Evolutionary conservation across 2,888 invertebrate species (phyloP).

Genomic region (Apantesis nais): DNA sequence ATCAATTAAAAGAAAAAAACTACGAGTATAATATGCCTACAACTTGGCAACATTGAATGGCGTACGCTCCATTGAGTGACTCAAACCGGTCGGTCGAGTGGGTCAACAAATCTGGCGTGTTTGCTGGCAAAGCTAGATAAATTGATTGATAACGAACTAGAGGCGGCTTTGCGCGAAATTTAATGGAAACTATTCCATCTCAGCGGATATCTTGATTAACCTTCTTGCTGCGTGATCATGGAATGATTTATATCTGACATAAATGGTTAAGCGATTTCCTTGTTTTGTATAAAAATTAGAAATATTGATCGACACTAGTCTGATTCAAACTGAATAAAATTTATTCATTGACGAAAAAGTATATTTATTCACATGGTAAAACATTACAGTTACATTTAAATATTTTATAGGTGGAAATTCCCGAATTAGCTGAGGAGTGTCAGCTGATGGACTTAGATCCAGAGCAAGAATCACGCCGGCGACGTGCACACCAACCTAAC

Average conservation of each 20-base stretch:
- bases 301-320: not conserved
- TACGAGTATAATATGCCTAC: constrained; percentile 34
- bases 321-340: not conserved
- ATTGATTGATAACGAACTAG: constrained; percentile 79
- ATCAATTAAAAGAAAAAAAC: constrained; percentile 29
- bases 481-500: constrained; percentile 85
- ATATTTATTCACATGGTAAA: not conserved
- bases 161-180: constrained; percentile 73
- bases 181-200: constrained; percentile 74
- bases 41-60: constrained; percentile 59
- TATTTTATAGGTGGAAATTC: constrained; percentile 82
- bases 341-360: not conserved
- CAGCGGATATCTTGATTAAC: constrained; percentile 66
- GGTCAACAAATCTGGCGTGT: constrained; percentile 72
- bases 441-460: constrained; percentile 91
- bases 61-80: constrained; percentile 64
- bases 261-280: constrained; percentile 42
- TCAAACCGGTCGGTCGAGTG: constrained; percentile 67
- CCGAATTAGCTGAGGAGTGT: constrained; percentile 92
- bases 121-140: constrained; percentile 73
- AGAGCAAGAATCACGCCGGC: constrained; percentile 88
- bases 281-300: not conserved
- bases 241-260: constrained; percentile 63
- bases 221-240: constrained; percentile 61
- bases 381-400: not conserved